Conservation (phyloP, 2,888 invertebrate species). For the Oasisia sp. region DNA sequence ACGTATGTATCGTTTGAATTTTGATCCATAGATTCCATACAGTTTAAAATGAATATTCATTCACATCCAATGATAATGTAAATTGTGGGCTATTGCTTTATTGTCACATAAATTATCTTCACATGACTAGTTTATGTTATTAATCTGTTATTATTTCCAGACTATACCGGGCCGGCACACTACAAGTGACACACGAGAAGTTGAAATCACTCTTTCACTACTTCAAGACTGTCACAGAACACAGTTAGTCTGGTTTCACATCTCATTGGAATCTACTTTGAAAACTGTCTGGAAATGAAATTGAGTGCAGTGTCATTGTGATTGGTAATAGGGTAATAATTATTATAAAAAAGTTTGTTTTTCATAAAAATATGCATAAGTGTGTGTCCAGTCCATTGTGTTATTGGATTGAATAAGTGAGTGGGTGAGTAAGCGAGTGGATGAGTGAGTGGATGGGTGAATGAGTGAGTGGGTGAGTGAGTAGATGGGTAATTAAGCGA, state of each 20-base stretch:
- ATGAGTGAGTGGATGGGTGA: background rate
- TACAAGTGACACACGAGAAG: slow-evolving; percentile 74
- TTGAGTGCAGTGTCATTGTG: no score
- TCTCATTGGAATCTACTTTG: background rate
- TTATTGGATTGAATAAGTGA: background rate
- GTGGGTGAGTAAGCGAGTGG: background rate
- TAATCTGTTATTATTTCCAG: slow-evolving; percentile 66
- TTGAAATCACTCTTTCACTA: slow-evolving; percentile 90
- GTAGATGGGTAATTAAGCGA: background rate
- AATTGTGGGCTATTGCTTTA: background rate
- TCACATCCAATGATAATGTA: no score
- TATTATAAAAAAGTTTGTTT: background rate
- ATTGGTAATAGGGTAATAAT: background rate
- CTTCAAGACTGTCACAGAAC: slow-evolving; percentile 78
- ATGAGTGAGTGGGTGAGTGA: background rate
- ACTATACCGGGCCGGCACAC: slow-evolving; percentile 65
- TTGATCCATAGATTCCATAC: no score
- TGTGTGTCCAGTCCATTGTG: no score
- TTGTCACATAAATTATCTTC: background rate
- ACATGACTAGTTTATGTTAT: background rate
- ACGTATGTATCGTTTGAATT: no score
- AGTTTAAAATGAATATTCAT: background rate
- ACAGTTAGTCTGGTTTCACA: slow-evolving; percentile 29
- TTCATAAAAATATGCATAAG: no score
- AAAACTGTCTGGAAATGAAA: no score